These are phyloP conservation scores for Ceratitis capitata DNA, from an alignment of 1,140 invertebrate genomes.

Conservation along the genomic window DNA sequence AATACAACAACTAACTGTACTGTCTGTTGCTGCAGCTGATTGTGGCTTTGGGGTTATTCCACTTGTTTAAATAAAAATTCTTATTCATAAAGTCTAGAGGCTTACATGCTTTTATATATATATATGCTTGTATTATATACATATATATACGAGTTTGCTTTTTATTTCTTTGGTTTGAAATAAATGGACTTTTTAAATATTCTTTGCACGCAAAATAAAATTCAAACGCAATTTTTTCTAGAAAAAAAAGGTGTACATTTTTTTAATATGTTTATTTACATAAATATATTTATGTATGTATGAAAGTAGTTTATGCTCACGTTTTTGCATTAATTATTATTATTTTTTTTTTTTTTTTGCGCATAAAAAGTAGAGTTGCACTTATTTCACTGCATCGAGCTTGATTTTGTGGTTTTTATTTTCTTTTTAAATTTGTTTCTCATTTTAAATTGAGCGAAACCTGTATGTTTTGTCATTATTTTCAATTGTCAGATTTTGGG, in stretches of 20 bases:
- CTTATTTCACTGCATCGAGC: no score
- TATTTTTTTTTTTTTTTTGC: neutral
- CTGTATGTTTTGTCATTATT: neutral
- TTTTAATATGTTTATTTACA: neutral
- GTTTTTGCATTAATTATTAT: neutral
- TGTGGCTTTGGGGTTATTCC: slow-evolving; percentile 15
- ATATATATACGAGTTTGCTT: neutral
- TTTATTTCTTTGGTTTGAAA: neutral
- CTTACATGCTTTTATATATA: neutral
- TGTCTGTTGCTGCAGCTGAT: neutral
- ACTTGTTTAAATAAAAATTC: neutral
- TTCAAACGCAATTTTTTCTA: neutral
- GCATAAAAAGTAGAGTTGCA: neutral
- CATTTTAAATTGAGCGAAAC: neutral
- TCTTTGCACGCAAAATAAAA: neutral
- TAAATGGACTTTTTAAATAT: neutral
- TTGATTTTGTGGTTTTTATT: no score
- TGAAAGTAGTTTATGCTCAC: neutral
- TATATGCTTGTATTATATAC: neutral
- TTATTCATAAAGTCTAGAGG: no score
- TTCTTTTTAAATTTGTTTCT: neutral
- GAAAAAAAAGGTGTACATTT: neutral
- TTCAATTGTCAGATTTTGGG: neutral
- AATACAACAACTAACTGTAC: no score
- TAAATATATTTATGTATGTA: neutral